These are phyloP conservation scores for Spinus pinus DNA, from an alignment of 2,797 vertebrate genomes.

Conservation along the genomic window DNA sequence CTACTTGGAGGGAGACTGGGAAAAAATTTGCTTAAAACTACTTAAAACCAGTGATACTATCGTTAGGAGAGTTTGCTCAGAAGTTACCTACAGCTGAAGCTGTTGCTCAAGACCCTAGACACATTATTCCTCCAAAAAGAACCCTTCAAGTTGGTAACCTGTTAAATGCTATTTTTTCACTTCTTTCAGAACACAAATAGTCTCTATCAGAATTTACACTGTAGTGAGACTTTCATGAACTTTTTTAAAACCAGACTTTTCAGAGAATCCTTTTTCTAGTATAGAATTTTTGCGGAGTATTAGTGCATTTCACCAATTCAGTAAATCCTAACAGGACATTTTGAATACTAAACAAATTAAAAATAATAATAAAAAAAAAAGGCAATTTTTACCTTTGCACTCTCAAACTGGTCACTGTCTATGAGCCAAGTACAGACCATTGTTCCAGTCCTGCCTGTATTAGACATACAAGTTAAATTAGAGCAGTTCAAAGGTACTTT, in stretches of 20 bases:
- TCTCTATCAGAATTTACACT: background rate
- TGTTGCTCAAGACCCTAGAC: background rate
- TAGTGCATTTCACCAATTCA: background rate
- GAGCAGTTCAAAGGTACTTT: background rate
- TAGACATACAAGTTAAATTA: background rate
- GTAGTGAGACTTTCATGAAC: background rate
- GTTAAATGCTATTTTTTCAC: background rate
- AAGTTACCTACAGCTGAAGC: background rate
- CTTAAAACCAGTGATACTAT: background rate
- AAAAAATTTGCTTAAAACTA: background rate
- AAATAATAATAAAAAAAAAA: background rate
- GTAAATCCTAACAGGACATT: background rate
- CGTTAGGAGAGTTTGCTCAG: background rate
- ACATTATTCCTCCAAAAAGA: background rate
- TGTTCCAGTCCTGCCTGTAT: constrained; percentile 91
- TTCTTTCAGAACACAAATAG: background rate
- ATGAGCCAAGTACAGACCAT: constrained; percentile 93
- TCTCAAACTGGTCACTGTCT: constrained; percentile 88
- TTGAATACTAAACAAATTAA: background rate
- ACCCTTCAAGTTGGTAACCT: background rate
- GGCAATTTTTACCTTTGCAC: constrained; percentile 82
- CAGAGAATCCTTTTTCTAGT: background rate
- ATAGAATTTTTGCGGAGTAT: background rate
- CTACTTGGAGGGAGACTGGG: background rate
- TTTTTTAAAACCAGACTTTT: background rate